A percentile compares a stretch with the other conserved stretches of the same genome.
Evolutionary conservation across 2,113 vertebrate genomes (phyloP).

Genomic region (Dendrocopos noguchii): DNA sequence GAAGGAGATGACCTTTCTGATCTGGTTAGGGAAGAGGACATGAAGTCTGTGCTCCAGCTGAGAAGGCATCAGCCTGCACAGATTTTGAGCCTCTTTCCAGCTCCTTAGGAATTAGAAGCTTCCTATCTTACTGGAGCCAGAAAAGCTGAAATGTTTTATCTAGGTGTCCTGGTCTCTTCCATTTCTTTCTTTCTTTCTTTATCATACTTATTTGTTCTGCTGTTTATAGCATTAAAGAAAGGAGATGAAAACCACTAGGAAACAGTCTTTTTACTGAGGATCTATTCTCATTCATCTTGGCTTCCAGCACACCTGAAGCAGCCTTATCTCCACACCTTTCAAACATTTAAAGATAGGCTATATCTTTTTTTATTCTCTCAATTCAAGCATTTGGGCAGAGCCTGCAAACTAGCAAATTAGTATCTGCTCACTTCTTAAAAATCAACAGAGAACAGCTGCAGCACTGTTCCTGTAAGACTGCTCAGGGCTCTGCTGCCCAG

Average conservation of each 20-base stretch:
- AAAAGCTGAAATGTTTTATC: slow-evolving; percentile 9
- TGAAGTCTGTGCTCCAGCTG: not conserved
- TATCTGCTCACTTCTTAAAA: not conserved
- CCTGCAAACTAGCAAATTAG: not conserved
- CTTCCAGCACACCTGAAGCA: not conserved
- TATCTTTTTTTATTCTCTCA: not conserved
- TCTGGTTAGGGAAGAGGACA: not conserved
- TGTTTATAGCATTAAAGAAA: slow-evolving; percentile 22
- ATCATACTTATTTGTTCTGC: not conserved
- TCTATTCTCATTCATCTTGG: not conserved
- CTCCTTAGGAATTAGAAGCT: slow-evolving; percentile 8
- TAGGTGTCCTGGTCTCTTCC: slow-evolving; percentile 19
- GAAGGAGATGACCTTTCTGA: not conserved
- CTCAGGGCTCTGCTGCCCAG: not conserved
- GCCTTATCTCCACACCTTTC: not conserved
- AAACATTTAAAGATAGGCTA: not conserved
- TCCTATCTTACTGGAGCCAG: slow-evolving; percentile 29
- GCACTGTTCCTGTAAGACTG: not conserved
- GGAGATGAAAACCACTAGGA: not conserved
- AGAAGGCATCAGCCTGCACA: not conserved
- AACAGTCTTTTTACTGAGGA: not conserved
- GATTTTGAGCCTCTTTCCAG: not conserved
- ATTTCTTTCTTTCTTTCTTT: slow-evolving; percentile 50
- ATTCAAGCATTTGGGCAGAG: not conserved
- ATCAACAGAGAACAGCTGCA: not conserved